These are phyloP conservation scores for Harpagifer antarcticus DNA, from an alignment of 2,797 vertebrate species.

Conservation along the genomic window DNA sequence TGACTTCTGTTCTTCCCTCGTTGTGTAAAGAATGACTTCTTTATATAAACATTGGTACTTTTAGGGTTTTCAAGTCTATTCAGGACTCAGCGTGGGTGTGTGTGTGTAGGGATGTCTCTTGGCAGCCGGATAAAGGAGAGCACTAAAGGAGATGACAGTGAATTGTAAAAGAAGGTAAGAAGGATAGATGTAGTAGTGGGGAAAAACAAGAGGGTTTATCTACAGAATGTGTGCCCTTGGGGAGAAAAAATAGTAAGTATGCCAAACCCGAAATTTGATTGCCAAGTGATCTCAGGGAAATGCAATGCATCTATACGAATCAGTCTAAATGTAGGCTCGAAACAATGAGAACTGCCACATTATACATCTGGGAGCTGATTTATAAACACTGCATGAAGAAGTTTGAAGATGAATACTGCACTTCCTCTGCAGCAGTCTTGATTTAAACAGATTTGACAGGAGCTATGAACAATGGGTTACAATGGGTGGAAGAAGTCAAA, in stretches of 20 bases:
- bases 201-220: slow-evolving; percentile 64
- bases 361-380: slow-evolving; percentile 42
- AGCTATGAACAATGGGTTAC: slow-evolving; percentile 10
- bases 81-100: slow-evolving; percentile 32
- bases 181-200: slow-evolving; percentile 53
- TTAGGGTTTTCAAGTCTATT: slow-evolving; percentile 39
- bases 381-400: slow-evolving; percentile 28
- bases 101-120: slow-evolving; percentile 49
- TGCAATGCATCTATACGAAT: slow-evolving; percentile 30
- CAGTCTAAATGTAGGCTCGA: slow-evolving; percentile 31
- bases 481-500: not conserved
- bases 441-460: slow-evolving; percentile 29
- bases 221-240: slow-evolving; percentile 51
- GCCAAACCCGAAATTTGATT: slow-evolving; percentile 49
- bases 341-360: slow-evolving; percentile 31
- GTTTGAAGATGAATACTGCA: slow-evolving; percentile 6
- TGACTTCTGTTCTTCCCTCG: slow-evolving; percentile 23
- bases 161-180: slow-evolving; percentile 55
- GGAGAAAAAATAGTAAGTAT: slow-evolving; percentile 35
- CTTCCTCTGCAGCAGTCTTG: slow-evolving; percentile 8
- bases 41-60: slow-evolving; percentile 39
- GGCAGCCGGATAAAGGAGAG: slow-evolving; percentile 58
- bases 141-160: slow-evolving; percentile 60
- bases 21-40: slow-evolving; percentile 18
- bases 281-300: slow-evolving; percentile 35